Conservation (phyloP, 2,113 vertebrate species). For the Ardeotis arabs region DNA sequence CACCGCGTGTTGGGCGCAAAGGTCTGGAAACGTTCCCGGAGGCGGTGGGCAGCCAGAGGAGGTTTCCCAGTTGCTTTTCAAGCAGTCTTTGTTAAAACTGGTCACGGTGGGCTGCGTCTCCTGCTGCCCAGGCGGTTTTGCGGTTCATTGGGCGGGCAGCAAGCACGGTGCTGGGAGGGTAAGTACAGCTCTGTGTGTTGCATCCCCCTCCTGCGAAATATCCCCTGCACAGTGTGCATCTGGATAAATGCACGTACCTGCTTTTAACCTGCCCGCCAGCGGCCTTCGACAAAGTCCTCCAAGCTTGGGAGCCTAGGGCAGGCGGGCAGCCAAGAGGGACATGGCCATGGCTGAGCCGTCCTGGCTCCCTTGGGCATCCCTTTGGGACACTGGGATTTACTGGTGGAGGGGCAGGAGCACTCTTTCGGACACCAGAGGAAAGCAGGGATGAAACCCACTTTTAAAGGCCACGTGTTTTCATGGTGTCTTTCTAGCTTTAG, state of each 20-base stretch:
- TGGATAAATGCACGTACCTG: not conserved
- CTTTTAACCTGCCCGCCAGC: not conserved
- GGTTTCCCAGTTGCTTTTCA: not conserved
- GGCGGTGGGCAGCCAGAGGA: not conserved
- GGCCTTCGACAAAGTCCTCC: not conserved
- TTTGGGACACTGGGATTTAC: not conserved
- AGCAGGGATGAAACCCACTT: not conserved
- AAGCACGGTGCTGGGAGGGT: fast-evolving
- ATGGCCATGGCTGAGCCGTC: not conserved
- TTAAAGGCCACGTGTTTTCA: not conserved
- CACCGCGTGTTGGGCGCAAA: not conserved
- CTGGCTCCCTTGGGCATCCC: not conserved
- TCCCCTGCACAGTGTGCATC: fast-evolving
- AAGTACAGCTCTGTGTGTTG: not conserved
- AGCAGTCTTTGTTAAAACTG: not conserved
- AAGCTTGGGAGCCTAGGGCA: not conserved
- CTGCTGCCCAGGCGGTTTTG: not conserved
- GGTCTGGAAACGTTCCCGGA: not conserved
- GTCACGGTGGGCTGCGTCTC: not conserved
- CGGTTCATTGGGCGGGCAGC: not conserved
- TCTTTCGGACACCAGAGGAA: not conserved
- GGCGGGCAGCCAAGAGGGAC: not conserved
- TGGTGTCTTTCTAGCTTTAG: not conserved
- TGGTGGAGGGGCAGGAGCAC: not conserved
- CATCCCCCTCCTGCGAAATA: not conserved